A percentile compares a stretch with the other conserved stretches of the same genome.
phyloP scores from a whole-genome alignment of 2,888 invertebrate species.

The Tupiocoris notatus region DNA sequence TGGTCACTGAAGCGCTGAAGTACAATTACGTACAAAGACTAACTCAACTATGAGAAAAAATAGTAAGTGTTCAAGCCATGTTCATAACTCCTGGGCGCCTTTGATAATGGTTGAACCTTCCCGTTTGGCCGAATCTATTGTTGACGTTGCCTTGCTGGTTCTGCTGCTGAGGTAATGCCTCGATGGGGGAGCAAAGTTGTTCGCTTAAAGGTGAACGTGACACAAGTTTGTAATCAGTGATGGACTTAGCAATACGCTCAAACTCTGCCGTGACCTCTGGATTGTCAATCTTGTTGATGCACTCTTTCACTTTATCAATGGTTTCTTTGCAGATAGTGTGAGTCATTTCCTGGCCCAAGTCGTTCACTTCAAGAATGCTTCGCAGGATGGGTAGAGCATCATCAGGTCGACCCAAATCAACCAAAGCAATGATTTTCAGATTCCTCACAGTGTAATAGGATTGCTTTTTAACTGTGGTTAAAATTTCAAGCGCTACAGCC shows the following conservation, averaged over 20 bases:
- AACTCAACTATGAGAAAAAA: not conserved
- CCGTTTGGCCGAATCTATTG: not conserved
- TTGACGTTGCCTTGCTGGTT: not conserved
- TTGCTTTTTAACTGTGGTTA: slow-evolving; percentile 58
- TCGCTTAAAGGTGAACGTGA: not conserved
- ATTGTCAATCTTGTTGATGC: slow-evolving; percentile 57
- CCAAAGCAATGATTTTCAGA: slow-evolving; percentile 59
- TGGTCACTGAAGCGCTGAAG: no score
- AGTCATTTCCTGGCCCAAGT: slow-evolving; percentile 57
- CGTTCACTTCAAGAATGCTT: slow-evolving; percentile 60
- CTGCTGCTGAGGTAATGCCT: not conserved
- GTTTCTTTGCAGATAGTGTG: slow-evolving; percentile 21
- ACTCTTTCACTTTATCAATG: slow-evolving; percentile 55
- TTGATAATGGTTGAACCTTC: not conserved
- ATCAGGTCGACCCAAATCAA: slow-evolving; percentile 63
- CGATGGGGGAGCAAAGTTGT: slow-evolving; percentile 21
- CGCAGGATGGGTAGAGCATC: slow-evolving; percentile 65
- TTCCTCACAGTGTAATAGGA: slow-evolving; percentile 63
- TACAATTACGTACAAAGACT: not conserved
- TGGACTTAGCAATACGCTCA: slow-evolving; percentile 56
- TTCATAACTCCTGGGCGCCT: slow-evolving; percentile 10
- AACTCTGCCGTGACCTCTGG: slow-evolving; percentile 61
- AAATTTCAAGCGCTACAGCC: slow-evolving; percentile 66
- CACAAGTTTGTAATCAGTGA: not conserved
- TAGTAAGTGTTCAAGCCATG: slow-evolving; percentile 8